Base-by-base conservation (phyloP, 2,113 vertebrate species). In the Elephantulus edwardii region DNA sequence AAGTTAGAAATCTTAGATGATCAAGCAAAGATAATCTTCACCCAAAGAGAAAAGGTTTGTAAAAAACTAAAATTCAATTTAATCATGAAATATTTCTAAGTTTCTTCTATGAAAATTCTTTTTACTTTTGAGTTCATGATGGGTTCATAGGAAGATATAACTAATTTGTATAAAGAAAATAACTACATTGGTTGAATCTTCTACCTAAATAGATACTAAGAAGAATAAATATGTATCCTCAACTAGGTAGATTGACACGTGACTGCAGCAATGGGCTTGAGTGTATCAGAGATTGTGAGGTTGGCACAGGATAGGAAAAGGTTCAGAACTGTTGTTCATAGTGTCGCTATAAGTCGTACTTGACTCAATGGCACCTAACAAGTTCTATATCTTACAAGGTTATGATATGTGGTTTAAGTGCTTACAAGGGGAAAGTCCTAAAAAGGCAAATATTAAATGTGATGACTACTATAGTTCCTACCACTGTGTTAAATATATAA, bases 31-130 rank as follows among this genome's bases (percentile, higher is more conserved):
- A 30, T 75, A 30, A 50, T 96, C n/a, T 70, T 33, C 46, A 46
- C 77, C 38, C 58, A 22, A 77, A 93, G 95, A 89, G 35, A 38
- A 78, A 89, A 96, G 95, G 96, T 96, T 70, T 38, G 94, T 86
- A 44, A 80, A 44, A 81, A 70, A 13, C 17, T 79, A 35, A 78
- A 68, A 50, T 48, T n/a, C 14, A 44, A 7, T 71, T 40, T 72
- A 14, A 58, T n/a, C 26, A n/a, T 56, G 68, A 35, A 46, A 83
- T 78, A 74, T 0, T 75, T n/a, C 66, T 35, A 68, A 40, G 20
- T 71, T 88, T 90, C 33, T 88, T 82, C 71, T 86, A 17, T 75
- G 26, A 56, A n/a, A 26, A 42, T 50, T 81, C 48, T 35, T 77
- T 90, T 90, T 84, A 75, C 8, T 86, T 94, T 90, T 70, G 76